phyloP scores from a whole-genome alignment of 2,113 vertebrate genomes.

The Bothrops jararaca region DNA sequence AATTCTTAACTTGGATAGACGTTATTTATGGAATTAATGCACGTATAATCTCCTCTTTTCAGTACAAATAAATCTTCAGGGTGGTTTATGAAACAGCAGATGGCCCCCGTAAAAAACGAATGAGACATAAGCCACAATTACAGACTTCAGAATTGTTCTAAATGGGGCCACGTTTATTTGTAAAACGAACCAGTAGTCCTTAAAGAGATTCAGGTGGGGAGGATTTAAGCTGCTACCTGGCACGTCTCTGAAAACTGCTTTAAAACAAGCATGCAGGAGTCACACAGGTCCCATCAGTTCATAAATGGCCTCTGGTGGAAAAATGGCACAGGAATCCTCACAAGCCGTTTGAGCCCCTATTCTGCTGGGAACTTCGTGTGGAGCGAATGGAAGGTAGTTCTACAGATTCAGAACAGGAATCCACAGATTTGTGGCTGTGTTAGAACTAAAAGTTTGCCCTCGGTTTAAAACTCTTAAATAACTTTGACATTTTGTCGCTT shows the following conservation, averaged over 20 bases:
- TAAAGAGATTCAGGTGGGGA: background rate
- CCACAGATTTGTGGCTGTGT: background rate
- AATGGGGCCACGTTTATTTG: background rate
- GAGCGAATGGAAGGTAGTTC: background rate
- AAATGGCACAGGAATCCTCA: background rate
- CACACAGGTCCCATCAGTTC: background rate
- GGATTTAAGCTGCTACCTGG: background rate
- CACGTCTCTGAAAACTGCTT: background rate
- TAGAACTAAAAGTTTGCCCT: background rate
- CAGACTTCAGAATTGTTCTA: background rate
- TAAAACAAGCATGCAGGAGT: background rate
- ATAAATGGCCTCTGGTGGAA: background rate
- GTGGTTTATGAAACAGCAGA: background rate
- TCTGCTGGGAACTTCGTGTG: background rate
- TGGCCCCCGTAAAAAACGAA: background rate
- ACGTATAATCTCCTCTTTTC: background rate
- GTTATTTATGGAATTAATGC: background rate
- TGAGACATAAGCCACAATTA: background rate
- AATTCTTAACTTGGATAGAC: background rate
- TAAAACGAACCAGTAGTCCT: background rate
- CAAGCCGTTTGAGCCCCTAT: background rate
- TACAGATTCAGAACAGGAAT: background rate
- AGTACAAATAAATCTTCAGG: background rate
- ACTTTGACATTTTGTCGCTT: background rate
- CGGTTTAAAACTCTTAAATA: background rate